Evolutionary conservation across 2,797 vertebrate genomes (phyloP), one percentile per base, ranked within the genome.

Genomic region (Enteromius afrohamiltoni): DNA sequence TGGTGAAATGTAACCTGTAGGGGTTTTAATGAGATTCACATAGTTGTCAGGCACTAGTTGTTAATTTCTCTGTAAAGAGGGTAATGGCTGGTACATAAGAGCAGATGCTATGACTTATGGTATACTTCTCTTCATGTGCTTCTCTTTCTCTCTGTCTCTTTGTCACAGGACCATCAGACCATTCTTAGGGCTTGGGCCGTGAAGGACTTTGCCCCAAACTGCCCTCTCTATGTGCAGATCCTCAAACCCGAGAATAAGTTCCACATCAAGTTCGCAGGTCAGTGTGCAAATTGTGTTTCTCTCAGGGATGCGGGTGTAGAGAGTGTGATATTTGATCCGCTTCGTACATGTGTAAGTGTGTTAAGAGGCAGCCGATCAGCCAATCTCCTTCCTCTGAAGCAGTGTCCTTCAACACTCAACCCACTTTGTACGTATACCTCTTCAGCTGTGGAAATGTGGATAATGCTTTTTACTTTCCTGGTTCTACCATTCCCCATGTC

Each of bases 221-320:
- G 95, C 86, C 95, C 95, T 62, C 91, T 96, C 16, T 96, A 95
- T 2, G 95, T 96, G 82, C 95, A 96, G 90, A 96, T 96, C 79
- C 94, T 96, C 70, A 96, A 96, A 88, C 95, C 95, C 0, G 95
- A 96, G 91, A 96, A 96, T 90, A 96, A 96, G 89, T 96, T 96
- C 84, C 95, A 96, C 26, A 95, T 96, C 87, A 96, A 96, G 90
- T 96, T 96, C 92, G 95, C 95, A 95, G 95, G 95, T 96, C 87
- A 88, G 88, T 26, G 21, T 26, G n/a, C 10, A 31, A 31, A 70
- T 55, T 83, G n/a, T 58, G 53, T 40, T 83, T 83, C 31, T 34
- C 45, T 78, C 40, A 78, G 58, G 55, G 58, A 49, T 64, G 26
- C 76, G 21, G 40, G 60, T 74, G 71, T 53, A 51, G 3, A 64